Conservation (phyloP, 1,140 invertebrate genomes). For the Ceratina japonica region DNA sequence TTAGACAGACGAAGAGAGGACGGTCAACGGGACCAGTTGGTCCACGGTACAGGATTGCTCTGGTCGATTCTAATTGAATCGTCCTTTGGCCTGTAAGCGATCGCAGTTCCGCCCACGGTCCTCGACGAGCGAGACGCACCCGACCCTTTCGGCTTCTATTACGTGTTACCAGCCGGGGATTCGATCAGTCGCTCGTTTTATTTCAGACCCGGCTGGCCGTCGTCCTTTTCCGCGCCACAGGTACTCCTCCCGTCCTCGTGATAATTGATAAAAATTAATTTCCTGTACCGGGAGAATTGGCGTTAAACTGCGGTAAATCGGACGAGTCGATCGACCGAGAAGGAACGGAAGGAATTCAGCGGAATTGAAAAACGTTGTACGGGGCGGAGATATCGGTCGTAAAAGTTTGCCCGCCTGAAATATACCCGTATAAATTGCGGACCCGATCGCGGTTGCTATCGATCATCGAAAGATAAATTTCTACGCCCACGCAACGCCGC, state of each 20-base stretch:
- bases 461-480: too few species aligned
- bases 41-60: constrained; percentile 60
- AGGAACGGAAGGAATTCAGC: not conserved
- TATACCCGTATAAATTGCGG: too few species aligned
- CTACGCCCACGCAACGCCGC: not conserved
- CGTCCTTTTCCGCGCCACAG: too few species aligned
- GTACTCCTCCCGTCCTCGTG: not conserved
- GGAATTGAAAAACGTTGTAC: not conserved
- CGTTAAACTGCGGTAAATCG: constrained; percentile 2
- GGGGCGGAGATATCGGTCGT: not conserved
- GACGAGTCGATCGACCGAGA: not conserved
- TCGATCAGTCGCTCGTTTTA: constrained; percentile 48
- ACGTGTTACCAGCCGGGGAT: constrained; percentile 46
- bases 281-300: constrained; percentile 10
- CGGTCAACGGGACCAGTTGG: constrained; percentile 59
- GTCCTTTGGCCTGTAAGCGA: constrained; percentile 69
- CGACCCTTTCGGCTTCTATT: constrained; percentile 57
- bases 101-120: constrained; percentile 59
- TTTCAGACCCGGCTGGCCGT: constrained; percentile 49
- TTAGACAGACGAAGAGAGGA: constrained; percentile 21
- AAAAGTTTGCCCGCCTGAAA: too few species aligned
- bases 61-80: constrained; percentile 71
- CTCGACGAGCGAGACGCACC: constrained; percentile 58
- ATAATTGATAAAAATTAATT: constrained; percentile 48
- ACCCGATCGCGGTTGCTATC: too few species aligned